phyloP scores from a whole-genome alignment of 1,140 invertebrate genomes.

The Brachionus manjavacas region DNA sequence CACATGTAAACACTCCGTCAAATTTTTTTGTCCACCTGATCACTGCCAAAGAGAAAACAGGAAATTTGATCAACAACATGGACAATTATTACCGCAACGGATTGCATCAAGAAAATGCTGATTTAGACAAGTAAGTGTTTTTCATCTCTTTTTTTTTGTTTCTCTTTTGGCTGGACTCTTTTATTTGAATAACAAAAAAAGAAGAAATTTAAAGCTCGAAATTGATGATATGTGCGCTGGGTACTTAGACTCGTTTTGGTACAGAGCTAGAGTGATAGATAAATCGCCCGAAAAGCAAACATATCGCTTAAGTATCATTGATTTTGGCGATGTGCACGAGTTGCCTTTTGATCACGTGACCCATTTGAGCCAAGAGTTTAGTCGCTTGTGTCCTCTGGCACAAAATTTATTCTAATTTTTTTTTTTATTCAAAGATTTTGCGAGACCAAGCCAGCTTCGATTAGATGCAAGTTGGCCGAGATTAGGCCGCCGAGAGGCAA shows the following conservation, averaged over 20 bases:
- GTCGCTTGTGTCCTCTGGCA: not conserved
- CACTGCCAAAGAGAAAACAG: not conserved
- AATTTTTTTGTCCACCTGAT: slow-evolving; percentile 31
- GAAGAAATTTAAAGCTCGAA: not conserved
- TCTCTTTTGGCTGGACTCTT: not conserved
- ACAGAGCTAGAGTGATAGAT: not conserved
- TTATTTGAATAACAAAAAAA: not conserved
- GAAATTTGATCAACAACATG: slow-evolving; percentile 11
- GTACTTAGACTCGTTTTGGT: slow-evolving; percentile 14
- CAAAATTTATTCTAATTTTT: not conserved
- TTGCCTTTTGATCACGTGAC: slow-evolving; percentile 13
- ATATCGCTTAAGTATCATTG: slow-evolving; percentile 5
- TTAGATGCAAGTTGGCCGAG: slow-evolving; percentile 6
- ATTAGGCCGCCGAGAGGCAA: not conserved
- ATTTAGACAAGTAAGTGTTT: not conserved
- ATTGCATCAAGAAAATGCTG: slow-evolving; percentile 3
- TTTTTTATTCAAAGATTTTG: not conserved
- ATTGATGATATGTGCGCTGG: slow-evolving; percentile 22
- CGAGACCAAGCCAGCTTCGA: not conserved
- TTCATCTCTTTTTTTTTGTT: not conserved
- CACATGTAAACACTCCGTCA: slow-evolving; percentile 7
- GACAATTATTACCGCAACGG: slow-evolving; percentile 30
- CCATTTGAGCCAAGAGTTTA: not conserved
- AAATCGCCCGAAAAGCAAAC: slow-evolving; percentile 20
- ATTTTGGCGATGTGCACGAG: slow-evolving; percentile 28